Conservation (phyloP, 2,797 vertebrate species). For the Rhabdophis nuchalis region DNA sequence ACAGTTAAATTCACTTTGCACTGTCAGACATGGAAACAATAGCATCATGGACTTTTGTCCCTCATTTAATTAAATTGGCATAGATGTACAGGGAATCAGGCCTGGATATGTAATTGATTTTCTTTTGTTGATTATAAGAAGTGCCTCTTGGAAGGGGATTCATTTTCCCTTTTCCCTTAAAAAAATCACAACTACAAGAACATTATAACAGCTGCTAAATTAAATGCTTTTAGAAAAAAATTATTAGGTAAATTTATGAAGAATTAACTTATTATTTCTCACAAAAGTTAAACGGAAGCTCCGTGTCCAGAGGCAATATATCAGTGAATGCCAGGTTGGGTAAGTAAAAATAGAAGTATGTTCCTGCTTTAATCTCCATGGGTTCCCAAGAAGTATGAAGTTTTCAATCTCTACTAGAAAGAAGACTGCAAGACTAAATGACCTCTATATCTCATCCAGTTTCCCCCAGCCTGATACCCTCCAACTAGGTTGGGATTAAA, state of each 20-base stretch:
- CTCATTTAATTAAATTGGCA: background rate
- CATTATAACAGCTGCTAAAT: background rate
- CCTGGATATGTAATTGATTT: background rate
- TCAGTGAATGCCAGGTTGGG: background rate
- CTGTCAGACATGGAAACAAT: background rate
- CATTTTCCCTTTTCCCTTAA: background rate
- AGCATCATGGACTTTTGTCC: background rate
- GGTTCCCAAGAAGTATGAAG: background rate
- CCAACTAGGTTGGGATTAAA: background rate
- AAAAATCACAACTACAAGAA: background rate
- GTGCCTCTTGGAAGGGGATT: background rate
- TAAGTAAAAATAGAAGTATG: background rate
- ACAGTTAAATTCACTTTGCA: background rate
- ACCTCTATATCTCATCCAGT: background rate
- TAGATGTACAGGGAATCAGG: background rate
- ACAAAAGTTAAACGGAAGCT: background rate
- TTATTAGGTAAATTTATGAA: background rate
- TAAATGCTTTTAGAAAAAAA: background rate
- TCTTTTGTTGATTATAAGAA: background rate
- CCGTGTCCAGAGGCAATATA: background rate
- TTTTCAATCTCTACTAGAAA: background rate
- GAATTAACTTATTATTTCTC: background rate
- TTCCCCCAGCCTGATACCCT: background rate
- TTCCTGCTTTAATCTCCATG: background rate
- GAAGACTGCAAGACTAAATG: background rate